Conservation (phyloP, 1,140 invertebrate species). For the Ips nitidus region DNA sequence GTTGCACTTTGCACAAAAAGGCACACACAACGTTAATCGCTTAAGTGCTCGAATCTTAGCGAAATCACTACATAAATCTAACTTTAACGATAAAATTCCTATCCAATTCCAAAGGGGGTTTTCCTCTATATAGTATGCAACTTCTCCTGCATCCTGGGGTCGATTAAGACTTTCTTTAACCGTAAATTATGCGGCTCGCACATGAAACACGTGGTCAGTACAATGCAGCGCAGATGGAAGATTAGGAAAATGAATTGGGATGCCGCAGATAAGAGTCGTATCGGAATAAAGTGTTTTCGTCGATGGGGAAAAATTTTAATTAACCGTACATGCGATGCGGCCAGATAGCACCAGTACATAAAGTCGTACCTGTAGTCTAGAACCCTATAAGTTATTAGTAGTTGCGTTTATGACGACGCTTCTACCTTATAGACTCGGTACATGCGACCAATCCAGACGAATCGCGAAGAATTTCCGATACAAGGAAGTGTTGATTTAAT, state of each 20-base stretch:
- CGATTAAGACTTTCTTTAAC: neutral
- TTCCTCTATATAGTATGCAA: too few species aligned
- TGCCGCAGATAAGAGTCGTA: conserved; percentile 5
- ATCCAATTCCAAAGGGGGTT: too few species aligned
- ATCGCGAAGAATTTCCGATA: too few species aligned
- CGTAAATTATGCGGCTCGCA: neutral
- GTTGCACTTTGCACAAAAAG: too few species aligned
- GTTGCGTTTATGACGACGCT: neutral
- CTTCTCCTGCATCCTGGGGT: neutral
- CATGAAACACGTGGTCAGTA: conserved; percentile 1
- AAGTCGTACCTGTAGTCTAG: neutral
- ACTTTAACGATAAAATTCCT: too few species aligned
- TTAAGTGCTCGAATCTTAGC: too few species aligned
- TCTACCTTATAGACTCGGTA: too few species aligned
- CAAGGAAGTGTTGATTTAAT: too few species aligned
- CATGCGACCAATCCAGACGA: too few species aligned
- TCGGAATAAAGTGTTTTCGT: conserved; percentile 13
- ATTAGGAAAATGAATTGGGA: conserved; percentile 15
- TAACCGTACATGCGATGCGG: conserved; percentile 15
- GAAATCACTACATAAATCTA: too few species aligned
- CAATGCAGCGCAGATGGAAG: conserved; percentile 1
- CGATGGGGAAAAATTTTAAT: conserved; percentile 12
- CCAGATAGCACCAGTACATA: conserved; percentile 7
- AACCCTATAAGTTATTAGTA: conserved; percentile 4
- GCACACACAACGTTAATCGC: too few species aligned